Evolutionary conservation across 1,140 invertebrate species (phyloP), one percentile per base, ranked within the genome.

Genomic region (Hycleus cichorii): DNA sequence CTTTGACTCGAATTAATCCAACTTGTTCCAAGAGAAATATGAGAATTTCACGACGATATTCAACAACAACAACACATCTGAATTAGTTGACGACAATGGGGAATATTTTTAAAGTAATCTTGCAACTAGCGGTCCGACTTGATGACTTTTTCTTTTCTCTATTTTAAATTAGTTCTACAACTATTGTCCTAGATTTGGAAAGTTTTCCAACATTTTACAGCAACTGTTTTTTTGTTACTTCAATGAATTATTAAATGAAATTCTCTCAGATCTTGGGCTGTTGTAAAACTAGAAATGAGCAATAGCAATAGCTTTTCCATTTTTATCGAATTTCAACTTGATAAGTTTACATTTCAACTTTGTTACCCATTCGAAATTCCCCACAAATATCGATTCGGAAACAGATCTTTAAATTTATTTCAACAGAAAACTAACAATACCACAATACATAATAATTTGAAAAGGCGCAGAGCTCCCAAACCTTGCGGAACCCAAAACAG

Each of bases 81-180:
- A 53, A 44, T 53, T 40, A 45, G 51, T 46, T 40, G 42, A 42
- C 42, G 51, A 32, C 51, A 53, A 53, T 53, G 12, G 24, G 45
- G 42, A 46, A 32, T 32, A 32, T 32, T 32, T 45, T 25, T 42
- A 27, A 40, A 38, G 51, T 53, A 53, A 53, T 53, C 51, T 45
- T 11, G 46, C 45, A 53, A 42, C 51, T 53, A 53, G 51, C 51
- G 43, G 51, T 53, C 51, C 51, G 46, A 53, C 51, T 42, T 53
- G 51, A 53, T 53, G 51, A 53, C 4, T 32, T 32, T 7, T 32
- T 32, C 32, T 45, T 45, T 53, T 53, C 42, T 53, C 45, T 27
- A 27, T 42, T 53, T 53, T 53, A 53, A 53, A 53, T 53, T 53
- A 53, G 51, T 53, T 52, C 25, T 52, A 52, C 18, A 18, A 43